Conservation (phyloP, 2,888 invertebrate genomes). For the Trachelus stipa region DNA sequence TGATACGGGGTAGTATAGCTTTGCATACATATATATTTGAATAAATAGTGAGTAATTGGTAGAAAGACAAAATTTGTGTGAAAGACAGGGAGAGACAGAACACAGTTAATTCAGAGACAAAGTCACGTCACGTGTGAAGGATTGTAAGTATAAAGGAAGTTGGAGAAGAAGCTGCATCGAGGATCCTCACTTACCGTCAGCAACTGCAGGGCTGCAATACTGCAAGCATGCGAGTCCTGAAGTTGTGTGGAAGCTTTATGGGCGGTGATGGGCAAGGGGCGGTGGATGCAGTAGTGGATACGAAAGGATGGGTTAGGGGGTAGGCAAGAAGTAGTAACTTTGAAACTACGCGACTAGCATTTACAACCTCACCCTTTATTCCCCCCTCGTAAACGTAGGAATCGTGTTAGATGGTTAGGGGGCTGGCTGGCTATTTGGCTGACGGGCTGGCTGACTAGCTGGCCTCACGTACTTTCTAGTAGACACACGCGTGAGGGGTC, state of each 20-base stretch:
- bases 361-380: constrained; percentile 17
- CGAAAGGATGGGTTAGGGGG: constrained; percentile 1
- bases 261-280: background rate
- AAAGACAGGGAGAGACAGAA: background rate
- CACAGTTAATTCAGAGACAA: background rate
- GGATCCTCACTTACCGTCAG: background rate
- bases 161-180: background rate
- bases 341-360: constrained; percentile 41
- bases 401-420: background rate
- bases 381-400: constrained; percentile 9
- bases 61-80: background rate
- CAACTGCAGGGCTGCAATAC: background rate
- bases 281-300: background rate
- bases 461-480: background rate
- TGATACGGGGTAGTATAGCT: too few relatives aligned
- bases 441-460: background rate
- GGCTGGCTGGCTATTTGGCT: background rate
- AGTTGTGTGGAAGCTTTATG: background rate
- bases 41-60: background rate
- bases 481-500: background rate
- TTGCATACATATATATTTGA: background rate
- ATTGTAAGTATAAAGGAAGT: background rate
- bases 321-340: constrained; percentile 31
- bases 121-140: background rate
- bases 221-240: background rate